Conservation (phyloP, 1,140 invertebrate species). For the Aphis craccivora region DNA sequence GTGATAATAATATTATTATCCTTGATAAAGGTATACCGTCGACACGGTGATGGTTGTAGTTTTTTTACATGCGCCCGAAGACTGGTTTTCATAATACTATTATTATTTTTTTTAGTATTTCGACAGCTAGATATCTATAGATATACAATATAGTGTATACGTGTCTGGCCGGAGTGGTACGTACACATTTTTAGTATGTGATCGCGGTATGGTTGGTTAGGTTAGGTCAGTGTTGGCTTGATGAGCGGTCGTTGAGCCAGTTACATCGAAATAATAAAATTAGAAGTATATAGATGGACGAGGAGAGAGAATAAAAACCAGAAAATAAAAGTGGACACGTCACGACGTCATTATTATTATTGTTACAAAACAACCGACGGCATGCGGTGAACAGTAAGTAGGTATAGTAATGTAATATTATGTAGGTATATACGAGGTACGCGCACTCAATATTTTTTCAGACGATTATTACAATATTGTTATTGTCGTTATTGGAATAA, state of each 20-base stretch:
- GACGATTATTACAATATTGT: neutral
- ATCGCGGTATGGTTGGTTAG: neutral
- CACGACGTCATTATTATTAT: neutral
- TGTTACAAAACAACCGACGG: neutral
- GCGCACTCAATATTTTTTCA: neutral
- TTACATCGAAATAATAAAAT: constrained; percentile 5
- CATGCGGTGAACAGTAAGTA: neutral
- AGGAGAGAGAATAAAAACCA: constrained; percentile 10
- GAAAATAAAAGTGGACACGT: constrained; percentile 15
- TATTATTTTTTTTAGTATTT: neutral
- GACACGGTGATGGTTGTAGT: neutral
- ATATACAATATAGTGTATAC: neutral
- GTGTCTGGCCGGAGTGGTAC: neutral
- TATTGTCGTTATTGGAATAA: neutral
- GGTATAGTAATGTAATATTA: too few relatives aligned
- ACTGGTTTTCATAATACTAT: neutral
- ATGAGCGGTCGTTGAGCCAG: neutral
- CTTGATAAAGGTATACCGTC: neutral
- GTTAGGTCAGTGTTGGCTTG: neutral
- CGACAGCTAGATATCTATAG: neutral
- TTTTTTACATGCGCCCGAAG: neutral
- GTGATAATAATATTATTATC: neutral
- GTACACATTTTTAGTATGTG: neutral
- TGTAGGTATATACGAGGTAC: neutral
- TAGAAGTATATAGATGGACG: neutral